Base-by-base conservation (phyloP, 2,113 vertebrate species). In the Hystrix brachyura region DNA sequence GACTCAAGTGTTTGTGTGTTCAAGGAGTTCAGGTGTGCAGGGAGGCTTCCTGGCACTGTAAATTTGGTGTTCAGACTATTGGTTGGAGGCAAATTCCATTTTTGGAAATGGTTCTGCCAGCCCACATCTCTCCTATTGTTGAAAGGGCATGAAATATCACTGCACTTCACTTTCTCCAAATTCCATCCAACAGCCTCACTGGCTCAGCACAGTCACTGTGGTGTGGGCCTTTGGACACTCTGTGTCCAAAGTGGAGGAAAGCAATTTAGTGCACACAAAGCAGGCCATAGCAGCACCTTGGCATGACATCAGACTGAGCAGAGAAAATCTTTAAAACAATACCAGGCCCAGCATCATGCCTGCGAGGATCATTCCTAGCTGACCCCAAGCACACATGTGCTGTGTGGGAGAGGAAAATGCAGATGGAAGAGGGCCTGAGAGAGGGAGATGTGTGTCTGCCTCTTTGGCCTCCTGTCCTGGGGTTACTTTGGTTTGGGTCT, bases 401-500 rank as follows among this genome's bases (percentile, higher is more conserved):
- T 32, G 32, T 38, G 48, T 5, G 23, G 46, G 60, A 86, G 74
- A 65, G 57, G 57, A 67, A 65, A 67, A 78, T 3, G 76, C 34
- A 83, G 65, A 34, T 0, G 19, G 59, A 94, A 32, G 71, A 78
- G 32, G 71, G 65, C 69, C 81, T 84, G 29, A 21, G 94, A 25
- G 57, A 8, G 12, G 60, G 60, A 14, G 71, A 7, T 55, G 27
- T 2, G 10, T 43, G 48, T 87, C 55, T 62, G 87, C 60, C 91
- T 80, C 84, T 9, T 0, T 21, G 81, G 60, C 60, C 81, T 76
- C 85, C 59, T 85, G 60, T 65, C 10, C 51, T n/a, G 72, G 51
- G 82, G 15, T 43, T 3, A n/a, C 95, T 97, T 97, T 97, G 97
- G 93, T 94, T 72, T 93, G 55, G 60, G 92, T 34, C 71, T 71